phyloP scores from a whole-genome alignment of 2,888 invertebrate genomes.

The Hemithea aestivaria region DNA sequence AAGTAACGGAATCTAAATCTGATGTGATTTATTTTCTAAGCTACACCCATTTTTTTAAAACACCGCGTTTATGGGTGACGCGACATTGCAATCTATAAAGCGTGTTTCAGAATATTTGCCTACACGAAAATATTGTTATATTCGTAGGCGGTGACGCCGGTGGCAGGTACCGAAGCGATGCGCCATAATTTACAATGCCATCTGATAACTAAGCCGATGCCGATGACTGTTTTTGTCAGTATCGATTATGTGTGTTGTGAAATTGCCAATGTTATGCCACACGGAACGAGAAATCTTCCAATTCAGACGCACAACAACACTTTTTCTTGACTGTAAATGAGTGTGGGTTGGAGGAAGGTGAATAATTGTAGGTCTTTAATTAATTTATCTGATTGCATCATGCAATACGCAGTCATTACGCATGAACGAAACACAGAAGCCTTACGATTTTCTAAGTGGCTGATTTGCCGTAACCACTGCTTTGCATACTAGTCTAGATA shows the following conservation, averaged over 20 bases:
- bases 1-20: conserved; percentile 5
- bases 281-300: conserved; percentile 29
- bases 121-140: conserved; percentile 46
- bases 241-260: conserved; percentile 46
- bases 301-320: conserved; percentile 12
- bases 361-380: conserved; percentile 35
- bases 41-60: neutral
- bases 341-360: conserved; percentile 40
- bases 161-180: conserved; percentile 55
- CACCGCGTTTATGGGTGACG: conserved; percentile 10
- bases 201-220: conserved; percentile 46
- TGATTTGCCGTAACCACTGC: conserved; percentile 8
- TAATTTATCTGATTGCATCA: conserved; percentile 29
- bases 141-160: conserved; percentile 54
- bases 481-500: neutral
- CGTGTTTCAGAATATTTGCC: conserved; percentile 27
- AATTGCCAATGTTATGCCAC: conserved; percentile 25
- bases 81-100: conserved; percentile 16
- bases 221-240: conserved; percentile 49
- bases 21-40: conserved; percentile 4
- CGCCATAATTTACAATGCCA: conserved; percentile 56
- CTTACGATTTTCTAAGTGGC: conserved; percentile 13
- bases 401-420: conserved; percentile 13
- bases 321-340: conserved; percentile 10
- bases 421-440: conserved; percentile 21